Conservation (phyloP, 2,888 invertebrate genomes). For the Polia nebulosa region DNA sequence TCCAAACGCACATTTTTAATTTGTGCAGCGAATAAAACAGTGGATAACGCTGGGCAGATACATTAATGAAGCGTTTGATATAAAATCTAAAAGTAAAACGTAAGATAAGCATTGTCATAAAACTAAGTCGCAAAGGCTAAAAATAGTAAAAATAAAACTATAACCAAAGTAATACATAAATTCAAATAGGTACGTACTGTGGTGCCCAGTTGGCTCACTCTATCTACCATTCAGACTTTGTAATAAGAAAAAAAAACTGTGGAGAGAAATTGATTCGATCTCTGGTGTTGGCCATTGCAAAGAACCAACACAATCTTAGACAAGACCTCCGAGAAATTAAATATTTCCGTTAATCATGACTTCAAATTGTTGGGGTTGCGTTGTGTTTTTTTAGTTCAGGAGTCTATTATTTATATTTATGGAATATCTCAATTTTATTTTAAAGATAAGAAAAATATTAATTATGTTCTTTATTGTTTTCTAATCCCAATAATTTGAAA, state of each 20-base stretch:
- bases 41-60: not conserved
- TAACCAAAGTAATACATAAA: constrained; percentile 35
- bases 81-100: constrained; percentile 13
- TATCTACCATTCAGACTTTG: constrained; percentile 71
- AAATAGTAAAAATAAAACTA: constrained; percentile 33
- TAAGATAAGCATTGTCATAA: constrained; percentile 4
- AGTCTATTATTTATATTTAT: not conserved
- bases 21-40: not conserved
- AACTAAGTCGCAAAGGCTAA: constrained; percentile 3
- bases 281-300: constrained; percentile 67
- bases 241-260: constrained; percentile 75
- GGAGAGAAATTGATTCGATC: constrained; percentile 83
- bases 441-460: not conserved
- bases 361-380: not conserved
- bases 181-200: constrained; percentile 44
- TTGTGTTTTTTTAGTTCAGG: not conserved
- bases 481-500: constrained; percentile 11
- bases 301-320: constrained; percentile 68
- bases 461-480: constrained; percentile 9
- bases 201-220: constrained; percentile 73
- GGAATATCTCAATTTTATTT: not conserved
- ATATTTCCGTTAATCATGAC: not conserved
- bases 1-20: not conserved
- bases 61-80: constrained; percentile 33
- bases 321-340: constrained; percentile 37